Base-by-base conservation (phyloP, 2,888 invertebrate genomes). In the Anorthoa munda region DNA sequence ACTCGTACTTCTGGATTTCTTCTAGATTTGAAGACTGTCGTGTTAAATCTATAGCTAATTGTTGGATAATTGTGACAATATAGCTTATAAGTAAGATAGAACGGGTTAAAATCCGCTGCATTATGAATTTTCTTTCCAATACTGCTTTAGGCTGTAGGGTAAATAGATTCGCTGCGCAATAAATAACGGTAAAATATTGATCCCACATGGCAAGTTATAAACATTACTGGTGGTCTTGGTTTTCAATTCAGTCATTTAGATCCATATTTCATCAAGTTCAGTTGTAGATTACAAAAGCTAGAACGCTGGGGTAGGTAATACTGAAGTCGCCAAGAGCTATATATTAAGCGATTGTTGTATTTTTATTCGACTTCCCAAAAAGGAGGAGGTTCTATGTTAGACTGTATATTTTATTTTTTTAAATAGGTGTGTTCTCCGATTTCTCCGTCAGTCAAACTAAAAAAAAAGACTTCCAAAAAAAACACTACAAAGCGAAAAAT, bases 151-250 rank as follows among this genome's bases (percentile, higher is more conserved):
- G 48, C 48, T 39, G n/a, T 23, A 58, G n/a, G 39, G 51, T 21
- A n/a, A 23, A 59, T 79, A 39, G 17, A 56, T 51, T 51, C 23
- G 31, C 45, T 51, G 12, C 15, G 21, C n/a, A 73, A 63, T 58
- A 74, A 73, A 74, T 46, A 48, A 58, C 46, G 18, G 26, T 58
- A 13, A 61, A 79, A 63, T 23, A 63, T 58, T 61, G 51, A 46
- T 39, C 4, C 21, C 73, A 21, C 17, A n/a, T 9, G 23, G 61
- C 26, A 63, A 63, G n/a, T 59, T 48, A 53, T 80, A 23, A 74
- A 58, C 51, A 0, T 23, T 13, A 50, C 61, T 56, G 75, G 81
- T 75, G 45, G 50, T 61, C 73, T 61, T 45, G 26, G n/a, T 13
- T 58, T 50, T 58, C 3, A n/a, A 50, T 50, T 26, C n/a, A 51